Percentiles rank a stretch among this genome's conserved stretches.
Conservation (phyloP, 2,888 invertebrate genomes). For the Hirtodrosophila confusa region DNA sequence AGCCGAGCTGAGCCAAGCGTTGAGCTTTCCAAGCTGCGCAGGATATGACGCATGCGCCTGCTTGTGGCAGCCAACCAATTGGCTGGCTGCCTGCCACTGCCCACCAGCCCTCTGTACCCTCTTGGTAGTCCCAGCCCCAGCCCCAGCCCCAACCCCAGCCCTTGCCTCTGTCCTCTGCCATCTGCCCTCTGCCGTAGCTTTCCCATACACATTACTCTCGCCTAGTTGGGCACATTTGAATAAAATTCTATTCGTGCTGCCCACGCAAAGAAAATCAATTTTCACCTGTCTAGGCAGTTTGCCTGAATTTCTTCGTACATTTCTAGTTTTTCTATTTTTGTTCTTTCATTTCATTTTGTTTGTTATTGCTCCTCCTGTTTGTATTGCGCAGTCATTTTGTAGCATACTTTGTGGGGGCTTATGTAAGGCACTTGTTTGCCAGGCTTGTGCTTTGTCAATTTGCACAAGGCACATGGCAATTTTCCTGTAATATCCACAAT, state of each 20-base stretch:
- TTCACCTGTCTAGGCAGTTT: slow-evolving; percentile 62
- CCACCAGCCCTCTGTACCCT: not conserved
- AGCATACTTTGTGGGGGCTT: slow-evolving; percentile 70
- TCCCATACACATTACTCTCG: slow-evolving; percentile 78
- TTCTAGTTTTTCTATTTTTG: slow-evolving; percentile 2
- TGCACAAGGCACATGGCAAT: slow-evolving; percentile 26
- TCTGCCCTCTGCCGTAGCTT: slow-evolving; percentile 27
- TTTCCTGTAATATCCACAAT: slow-evolving; percentile 38
- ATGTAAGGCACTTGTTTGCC: slow-evolving; percentile 45
- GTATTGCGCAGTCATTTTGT: slow-evolving; percentile 9
- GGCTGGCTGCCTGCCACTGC: slow-evolving; percentile 40
- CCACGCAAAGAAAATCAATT: slow-evolving; percentile 71
- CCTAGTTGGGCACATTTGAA: slow-evolving; percentile 75
- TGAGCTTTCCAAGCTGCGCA: slow-evolving; percentile 62
- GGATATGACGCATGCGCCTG: slow-evolving; percentile 69
- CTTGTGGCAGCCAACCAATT: slow-evolving; percentile 60
- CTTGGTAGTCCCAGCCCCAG: slow-evolving; percentile 11
- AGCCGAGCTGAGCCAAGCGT: not conserved
- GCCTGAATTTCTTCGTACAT: slow-evolving; percentile 1
- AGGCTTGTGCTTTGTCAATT: slow-evolving; percentile 26
- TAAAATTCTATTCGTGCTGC: slow-evolving; percentile 65
- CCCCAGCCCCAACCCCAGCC: slow-evolving; percentile 8
- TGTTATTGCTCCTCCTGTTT: slow-evolving; percentile 11
- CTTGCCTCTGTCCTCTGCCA: slow-evolving; percentile 3
- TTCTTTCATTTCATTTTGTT: slow-evolving; percentile 5